A percentile compares a stretch with the other conserved stretches of the same genome.
Conservation (phyloP, 2,797 vertebrate genomes). For the Pseudotriccus pelzelni region DNA sequence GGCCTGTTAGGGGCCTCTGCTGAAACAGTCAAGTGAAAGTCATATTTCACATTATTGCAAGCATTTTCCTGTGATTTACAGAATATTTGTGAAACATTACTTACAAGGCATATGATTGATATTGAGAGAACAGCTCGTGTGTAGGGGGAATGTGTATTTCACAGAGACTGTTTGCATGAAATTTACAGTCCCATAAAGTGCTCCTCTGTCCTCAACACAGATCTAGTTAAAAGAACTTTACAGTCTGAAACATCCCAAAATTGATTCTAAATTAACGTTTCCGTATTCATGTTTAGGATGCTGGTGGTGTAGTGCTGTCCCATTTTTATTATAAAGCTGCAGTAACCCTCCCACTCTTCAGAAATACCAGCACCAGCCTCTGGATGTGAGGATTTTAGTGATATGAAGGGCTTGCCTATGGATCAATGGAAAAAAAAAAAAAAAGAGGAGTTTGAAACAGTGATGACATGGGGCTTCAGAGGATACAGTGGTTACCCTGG, state of each 20-base stretch:
- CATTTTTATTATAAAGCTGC: slow-evolving; percentile 70
- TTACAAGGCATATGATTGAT: slow-evolving; percentile 72
- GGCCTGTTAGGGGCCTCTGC: slow-evolving; percentile 71
- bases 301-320: slow-evolving; percentile 53
- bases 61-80: slow-evolving; percentile 79
- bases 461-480: neutral
- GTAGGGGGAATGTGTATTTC: slow-evolving; percentile 70
- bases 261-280: slow-evolving; percentile 79
- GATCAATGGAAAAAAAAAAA: neutral
- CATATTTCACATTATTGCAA: slow-evolving; percentile 78
- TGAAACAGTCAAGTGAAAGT: slow-evolving; percentile 80
- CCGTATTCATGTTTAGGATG: slow-evolving; percentile 71
- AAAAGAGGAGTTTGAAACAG: neutral
- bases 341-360: neutral
- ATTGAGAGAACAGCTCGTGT: slow-evolving; percentile 69
- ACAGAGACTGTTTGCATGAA: slow-evolving; percentile 69
- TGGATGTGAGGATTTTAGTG: neutral
- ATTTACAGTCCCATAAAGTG: slow-evolving; percentile 79
- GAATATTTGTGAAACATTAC: slow-evolving; percentile 82
- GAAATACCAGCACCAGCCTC: neutral
- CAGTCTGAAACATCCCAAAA: slow-evolving; percentile 78
- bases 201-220: slow-evolving; percentile 72
- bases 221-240: slow-evolving; percentile 82
- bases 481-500: neutral
- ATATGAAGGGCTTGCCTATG: neutral